Evolutionary conservation across 2,888 invertebrate species (phyloP), one percentile per base, ranked within the genome.

Genomic region (Sinopyrophorus schimmeli): DNA sequence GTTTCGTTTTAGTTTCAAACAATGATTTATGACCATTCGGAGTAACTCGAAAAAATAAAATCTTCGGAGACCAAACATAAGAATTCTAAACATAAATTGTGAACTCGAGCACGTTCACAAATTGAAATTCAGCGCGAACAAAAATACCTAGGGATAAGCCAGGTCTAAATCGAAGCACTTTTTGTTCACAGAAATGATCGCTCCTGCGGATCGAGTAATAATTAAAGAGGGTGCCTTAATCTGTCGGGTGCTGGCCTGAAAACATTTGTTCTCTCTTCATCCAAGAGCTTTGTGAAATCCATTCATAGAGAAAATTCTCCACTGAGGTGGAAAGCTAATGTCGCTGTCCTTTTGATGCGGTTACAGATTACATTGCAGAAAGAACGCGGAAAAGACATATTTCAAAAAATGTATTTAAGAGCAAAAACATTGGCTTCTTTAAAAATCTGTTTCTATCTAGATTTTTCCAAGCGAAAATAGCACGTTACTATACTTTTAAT

Each of bases 81-180:
- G 34, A 41, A 48, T 24, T 34, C 21, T 15, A 9, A n/a, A 37
- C 37, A 35, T 48, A 48, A 41, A 41, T 48, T 48, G 7, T 41
- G 30, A 42, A 46, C 30, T 48, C 35, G 21, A 14, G 34, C 37
- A 31, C 41, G 30, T 21, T 15, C 23, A 7, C 24, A 37, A 48
- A 48, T 41, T 48, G 41, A 41, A 35, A 48, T 48, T 30, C 28
- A 34, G 31, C 23, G 35, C 27, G 15, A 35, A 28, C 16, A 31
- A 34, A 35, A 41, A n/a, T 20, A 20, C 18, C 32, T 14, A 26
- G 14, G 31, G 41, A 34, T 24, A 34, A 41, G 17, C 34, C 12
- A 11, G 6, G 10, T 38, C 14, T 28, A 32, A 34, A 32, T 42
- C 42, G 18, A 34, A 26, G 24, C n/a, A 24, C 16, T 32, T 40